Evolutionary conservation across 2,888 invertebrate species (phyloP).

Genomic region (Agrochola lychnidis): DNA sequence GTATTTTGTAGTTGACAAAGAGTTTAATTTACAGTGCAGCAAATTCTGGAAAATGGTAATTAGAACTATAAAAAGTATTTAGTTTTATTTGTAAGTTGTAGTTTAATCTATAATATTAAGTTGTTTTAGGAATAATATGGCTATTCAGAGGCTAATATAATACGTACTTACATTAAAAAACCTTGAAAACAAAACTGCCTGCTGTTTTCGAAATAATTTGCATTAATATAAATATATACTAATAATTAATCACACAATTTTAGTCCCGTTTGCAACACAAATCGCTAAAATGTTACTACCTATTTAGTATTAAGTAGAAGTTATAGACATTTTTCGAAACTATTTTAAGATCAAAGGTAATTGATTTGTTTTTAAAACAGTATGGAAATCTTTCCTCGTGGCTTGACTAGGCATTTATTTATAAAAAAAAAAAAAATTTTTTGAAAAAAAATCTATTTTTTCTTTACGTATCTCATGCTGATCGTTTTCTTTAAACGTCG

Average conservation of each 20-base stretch:
- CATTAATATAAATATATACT: background rate
- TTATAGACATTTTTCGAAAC: no score
- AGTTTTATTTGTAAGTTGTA: constrained; percentile 7
- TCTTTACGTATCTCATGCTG: background rate
- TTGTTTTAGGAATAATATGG: background rate
- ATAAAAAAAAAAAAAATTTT: background rate
- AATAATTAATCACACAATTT: no score
- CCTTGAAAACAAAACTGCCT: background rate
- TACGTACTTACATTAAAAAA: background rate
- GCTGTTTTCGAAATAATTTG: background rate
- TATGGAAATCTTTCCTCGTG: no score
- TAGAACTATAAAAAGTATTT: constrained; percentile 15
- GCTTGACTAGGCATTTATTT: no score
- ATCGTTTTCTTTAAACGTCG: background rate
- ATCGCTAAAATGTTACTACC: no score
- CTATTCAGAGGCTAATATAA: constrained; percentile 7
- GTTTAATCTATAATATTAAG: constrained; percentile 10
- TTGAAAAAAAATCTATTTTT: no score
- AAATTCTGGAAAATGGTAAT: background rate
- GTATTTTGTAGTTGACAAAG: background rate
- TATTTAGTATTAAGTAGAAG: no score
- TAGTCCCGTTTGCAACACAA: no score
- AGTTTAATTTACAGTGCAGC: background rate
- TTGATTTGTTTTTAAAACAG: no score
- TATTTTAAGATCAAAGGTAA: no score